Conservation (phyloP, 1,140 invertebrate genomes). For the Palaemon carinicauda region DNA sequence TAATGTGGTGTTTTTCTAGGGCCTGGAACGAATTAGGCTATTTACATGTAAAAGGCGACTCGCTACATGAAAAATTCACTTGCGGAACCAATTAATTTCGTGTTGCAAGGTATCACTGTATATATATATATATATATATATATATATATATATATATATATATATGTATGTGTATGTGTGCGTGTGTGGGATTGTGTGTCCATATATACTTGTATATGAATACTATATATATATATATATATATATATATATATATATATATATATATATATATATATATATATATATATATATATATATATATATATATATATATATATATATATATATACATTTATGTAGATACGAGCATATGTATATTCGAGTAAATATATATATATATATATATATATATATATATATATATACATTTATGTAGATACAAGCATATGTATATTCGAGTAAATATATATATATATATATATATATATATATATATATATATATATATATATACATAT, state of each 20-base stretch:
- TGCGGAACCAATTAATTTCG: too few species aligned
- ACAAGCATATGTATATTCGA: background rate
- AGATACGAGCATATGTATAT: background rate
- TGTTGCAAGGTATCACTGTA: too few species aligned
- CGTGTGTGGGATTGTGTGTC: too few species aligned
- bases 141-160: constrained; percentile 5
- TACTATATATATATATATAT: too few species aligned
- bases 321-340: background rate
- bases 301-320: background rate
- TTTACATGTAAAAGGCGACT: too few species aligned
- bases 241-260: constrained; percentile 12
- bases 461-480: background rate
- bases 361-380: background rate
- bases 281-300: background rate
- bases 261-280: constrained; percentile 16
- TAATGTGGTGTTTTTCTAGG: too few species aligned
- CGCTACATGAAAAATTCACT: too few species aligned
- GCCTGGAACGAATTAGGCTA: too few species aligned
- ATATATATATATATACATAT: background rate
- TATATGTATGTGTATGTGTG: background rate
- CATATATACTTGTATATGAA: background rate
- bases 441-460: background rate
- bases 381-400: constrained; percentile 5
- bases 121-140: constrained; percentile 9
- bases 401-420: background rate